Percentiles rank a stretch among this genome's conserved stretches.
These are phyloP conservation scores for Chrysotoxum bicinctum DNA, from an alignment of 2,888 invertebrate genomes.

Conservation along the genomic window DNA sequence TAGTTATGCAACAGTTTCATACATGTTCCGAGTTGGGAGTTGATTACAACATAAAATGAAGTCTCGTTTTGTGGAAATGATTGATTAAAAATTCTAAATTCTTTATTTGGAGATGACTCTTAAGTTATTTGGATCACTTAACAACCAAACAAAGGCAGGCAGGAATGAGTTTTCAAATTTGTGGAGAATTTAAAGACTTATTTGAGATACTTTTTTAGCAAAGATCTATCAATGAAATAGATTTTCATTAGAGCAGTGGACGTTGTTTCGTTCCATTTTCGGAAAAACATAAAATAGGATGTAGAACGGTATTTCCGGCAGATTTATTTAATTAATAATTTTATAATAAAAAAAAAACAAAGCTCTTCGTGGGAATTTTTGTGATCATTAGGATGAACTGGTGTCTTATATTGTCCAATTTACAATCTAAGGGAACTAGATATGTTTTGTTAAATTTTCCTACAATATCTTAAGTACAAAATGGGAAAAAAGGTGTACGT, in stretches of 20 bases:
- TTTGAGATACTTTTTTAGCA: background rate
- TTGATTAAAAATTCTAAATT: constrained; percentile 32
- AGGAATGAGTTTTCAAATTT: background rate
- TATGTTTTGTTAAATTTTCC: too few relatives aligned
- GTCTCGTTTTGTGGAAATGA: constrained; percentile 4
- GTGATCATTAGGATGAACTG: too few relatives aligned
- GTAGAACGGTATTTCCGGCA: background rate
- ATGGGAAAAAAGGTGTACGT: too few relatives aligned
- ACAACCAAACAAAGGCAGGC: background rate
- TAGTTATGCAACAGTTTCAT: constrained; percentile 36
- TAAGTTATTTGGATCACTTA: constrained; percentile 22
- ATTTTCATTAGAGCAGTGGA: background rate
- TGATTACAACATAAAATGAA: constrained; percentile 16
- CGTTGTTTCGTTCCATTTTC: background rate
- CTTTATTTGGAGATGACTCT: constrained; percentile 34
- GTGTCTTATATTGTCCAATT: background rate
- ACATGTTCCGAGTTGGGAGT: constrained; percentile 8
- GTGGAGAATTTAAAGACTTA: background rate
- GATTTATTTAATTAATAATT: background rate
- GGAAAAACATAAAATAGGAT: background rate
- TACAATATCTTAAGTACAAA: too few relatives aligned
- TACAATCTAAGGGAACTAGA: background rate
- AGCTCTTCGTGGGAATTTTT: background rate
- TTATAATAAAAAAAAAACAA: background rate
- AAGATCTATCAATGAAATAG: background rate